A percentile compares a stretch with the other conserved stretches of the same genome.
phyloP scores from a whole-genome alignment of 1,140 invertebrate species.

The Lucilia sericata region DNA sequence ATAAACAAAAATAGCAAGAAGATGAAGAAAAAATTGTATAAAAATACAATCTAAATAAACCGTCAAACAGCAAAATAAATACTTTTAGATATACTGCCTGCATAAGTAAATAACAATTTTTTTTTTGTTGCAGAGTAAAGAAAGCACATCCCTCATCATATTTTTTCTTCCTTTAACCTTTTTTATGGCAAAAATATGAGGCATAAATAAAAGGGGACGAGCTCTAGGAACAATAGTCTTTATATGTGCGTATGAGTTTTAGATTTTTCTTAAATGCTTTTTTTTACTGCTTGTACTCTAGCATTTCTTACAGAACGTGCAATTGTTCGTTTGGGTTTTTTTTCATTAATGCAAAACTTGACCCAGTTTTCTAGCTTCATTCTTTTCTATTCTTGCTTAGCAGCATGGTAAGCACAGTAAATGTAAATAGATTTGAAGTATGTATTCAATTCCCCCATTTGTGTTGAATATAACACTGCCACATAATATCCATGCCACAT shows the following conservation, averaged over 20 bases:
- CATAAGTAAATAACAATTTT: neutral
- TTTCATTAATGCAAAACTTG: conserved; percentile 16
- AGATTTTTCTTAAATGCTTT: neutral
- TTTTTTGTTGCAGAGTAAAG: too few species aligned
- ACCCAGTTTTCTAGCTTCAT: neutral
- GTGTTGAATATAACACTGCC: neutral
- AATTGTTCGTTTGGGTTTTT: neutral
- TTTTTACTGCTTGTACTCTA: neutral
- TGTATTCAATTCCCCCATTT: neutral
- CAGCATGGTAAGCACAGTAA: neutral
- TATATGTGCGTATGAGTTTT: neutral
- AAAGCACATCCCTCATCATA: neutral
- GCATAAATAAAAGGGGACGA: too few species aligned
- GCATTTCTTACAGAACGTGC: neutral
- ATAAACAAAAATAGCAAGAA: too few species aligned
- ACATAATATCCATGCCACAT: neutral
- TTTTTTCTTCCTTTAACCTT: neutral
- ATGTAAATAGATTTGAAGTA: neutral
- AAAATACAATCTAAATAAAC: neutral
- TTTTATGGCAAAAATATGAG: too few species aligned
- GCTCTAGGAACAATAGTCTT: neutral
- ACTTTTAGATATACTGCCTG: neutral
- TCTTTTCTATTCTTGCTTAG: neutral
- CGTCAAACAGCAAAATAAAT: conserved; percentile 4
- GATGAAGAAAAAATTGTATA: too few species aligned